Evolutionary conservation across 1,140 invertebrate species (phyloP).

Genomic region (Penaeus chinensis): DNA sequence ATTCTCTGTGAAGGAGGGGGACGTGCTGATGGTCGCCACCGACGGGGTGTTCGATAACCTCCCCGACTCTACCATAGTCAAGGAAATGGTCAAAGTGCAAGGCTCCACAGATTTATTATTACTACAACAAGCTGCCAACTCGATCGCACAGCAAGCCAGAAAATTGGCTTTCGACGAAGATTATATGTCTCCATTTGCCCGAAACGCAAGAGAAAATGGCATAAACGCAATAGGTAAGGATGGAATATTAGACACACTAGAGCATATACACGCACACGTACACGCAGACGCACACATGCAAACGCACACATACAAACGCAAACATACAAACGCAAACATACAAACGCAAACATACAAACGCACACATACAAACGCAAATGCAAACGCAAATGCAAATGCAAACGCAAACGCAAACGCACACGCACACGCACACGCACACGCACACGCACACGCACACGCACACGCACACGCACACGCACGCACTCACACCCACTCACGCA

Average conservation of each 20-base stretch:
- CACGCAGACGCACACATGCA: no score
- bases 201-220: conserved; percentile 90
- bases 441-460: no score
- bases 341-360: not conserved
- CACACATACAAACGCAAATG: conserved; percentile 14
- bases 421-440: not conserved
- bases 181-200: conserved; percentile 95
- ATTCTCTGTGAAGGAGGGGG: conserved; percentile 92
- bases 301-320: no score
- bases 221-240: conserved; percentile 88
- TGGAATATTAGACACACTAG: not conserved
- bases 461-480: no score
- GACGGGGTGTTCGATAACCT: conserved; percentile 99
- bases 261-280: not conserved
- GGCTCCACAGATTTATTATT: conserved; percentile 79
- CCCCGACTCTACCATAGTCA: conserved; percentile 87
- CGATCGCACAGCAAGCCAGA: conserved; percentile 93
- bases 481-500: no score
- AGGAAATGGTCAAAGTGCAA: conserved; percentile 77
- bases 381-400: no score
- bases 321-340: not conserved
- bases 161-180: conserved; percentile 92
- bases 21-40: conserved; percentile 95
- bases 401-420: not conserved
- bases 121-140: conserved; percentile 91